Evolutionary conservation across 1,140 invertebrate genomes (phyloP).

Genomic region (Aradophagus sp.): DNA sequence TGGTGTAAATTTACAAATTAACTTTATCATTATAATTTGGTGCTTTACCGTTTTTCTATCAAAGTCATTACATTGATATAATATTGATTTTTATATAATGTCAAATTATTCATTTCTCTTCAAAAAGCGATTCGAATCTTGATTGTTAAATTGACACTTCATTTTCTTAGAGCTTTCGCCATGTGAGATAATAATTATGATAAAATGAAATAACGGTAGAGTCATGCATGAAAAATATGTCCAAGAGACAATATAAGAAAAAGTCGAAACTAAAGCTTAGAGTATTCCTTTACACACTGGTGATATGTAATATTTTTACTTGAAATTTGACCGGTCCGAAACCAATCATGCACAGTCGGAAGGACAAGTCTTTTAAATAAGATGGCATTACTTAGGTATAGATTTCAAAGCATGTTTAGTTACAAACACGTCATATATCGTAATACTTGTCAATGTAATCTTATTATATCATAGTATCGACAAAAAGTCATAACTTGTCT

Average conservation of each 20-base stretch:
- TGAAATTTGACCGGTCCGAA: conserved; percentile 62
- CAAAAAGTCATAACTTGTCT: conserved; percentile 17
- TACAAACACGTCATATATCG: conserved; percentile 63
- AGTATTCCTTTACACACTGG: conserved; percentile 52
- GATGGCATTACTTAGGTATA: conserved; percentile 56
- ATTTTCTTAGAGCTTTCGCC: not conserved
- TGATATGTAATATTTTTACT: conserved; percentile 61
- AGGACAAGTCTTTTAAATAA: conserved; percentile 58
- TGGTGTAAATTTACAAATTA: too few relatives aligned
- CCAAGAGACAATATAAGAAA: conserved; percentile 1
- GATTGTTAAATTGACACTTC: not conserved
- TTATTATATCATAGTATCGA: conserved; percentile 37
- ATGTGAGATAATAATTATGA: too few relatives aligned
- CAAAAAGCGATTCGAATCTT: conserved; percentile 9
- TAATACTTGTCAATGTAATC: conserved; percentile 49
- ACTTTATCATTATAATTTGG: too few relatives aligned
- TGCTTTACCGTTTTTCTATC: too few relatives aligned
- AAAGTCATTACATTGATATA: too few relatives aligned
- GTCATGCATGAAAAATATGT: too few relatives aligned
- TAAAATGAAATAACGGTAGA: too few relatives aligned
- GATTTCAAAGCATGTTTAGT: conserved; percentile 64
- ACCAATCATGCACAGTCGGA: conserved; percentile 52
- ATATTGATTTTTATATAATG: too few relatives aligned
- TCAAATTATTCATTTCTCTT: conserved; percentile 9
- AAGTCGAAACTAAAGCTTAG: conserved; percentile 28